phyloP scores from a whole-genome alignment of 2,888 invertebrate genomes.

The Euclidia mi region DNA sequence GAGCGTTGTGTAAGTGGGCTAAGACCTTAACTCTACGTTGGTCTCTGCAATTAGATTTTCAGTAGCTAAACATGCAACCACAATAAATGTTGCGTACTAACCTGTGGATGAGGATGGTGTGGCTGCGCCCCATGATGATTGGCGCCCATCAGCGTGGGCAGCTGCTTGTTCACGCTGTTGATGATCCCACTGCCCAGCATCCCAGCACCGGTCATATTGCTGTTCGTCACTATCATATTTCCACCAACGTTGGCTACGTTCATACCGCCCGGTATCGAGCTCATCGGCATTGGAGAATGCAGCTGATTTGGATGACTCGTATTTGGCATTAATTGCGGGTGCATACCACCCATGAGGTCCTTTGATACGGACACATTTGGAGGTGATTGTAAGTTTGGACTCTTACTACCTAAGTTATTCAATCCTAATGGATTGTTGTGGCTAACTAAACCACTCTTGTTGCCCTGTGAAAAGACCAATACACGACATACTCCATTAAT shows the following conservation, averaged over 20 bases:
- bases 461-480: slow-evolving; percentile 91
- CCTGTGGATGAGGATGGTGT: slow-evolving; percentile 88
- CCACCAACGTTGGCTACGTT: slow-evolving; percentile 92
- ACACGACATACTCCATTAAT: slow-evolving; percentile 79
- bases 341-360: slow-evolving; percentile 93
- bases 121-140: slow-evolving; percentile 82
- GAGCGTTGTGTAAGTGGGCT: too few relatives aligned
- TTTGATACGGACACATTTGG: slow-evolving; percentile 95
- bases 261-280: slow-evolving; percentile 93
- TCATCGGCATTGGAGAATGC: slow-evolving; percentile 92
- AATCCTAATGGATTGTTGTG: slow-evolving; percentile 93
- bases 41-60: too few relatives aligned
- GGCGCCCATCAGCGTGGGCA: slow-evolving; percentile 91
- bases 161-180: slow-evolving; percentile 94
- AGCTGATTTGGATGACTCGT: slow-evolving; percentile 92
- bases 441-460: slow-evolving; percentile 92
- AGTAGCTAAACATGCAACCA: too few relatives aligned
- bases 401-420: slow-evolving; percentile 94
- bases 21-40: too few relatives aligned
- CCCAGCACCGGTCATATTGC: slow-evolving; percentile 91
- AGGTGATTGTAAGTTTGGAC: slow-evolving; percentile 96
- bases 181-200: slow-evolving; percentile 94
- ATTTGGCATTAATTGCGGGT: slow-evolving; percentile 94
- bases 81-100: too few relatives aligned
- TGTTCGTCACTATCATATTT: slow-evolving; percentile 95